Evolutionary conservation across 2,113 vertebrate genomes (phyloP).

Genomic region (Hemibates koningsi): DNA sequence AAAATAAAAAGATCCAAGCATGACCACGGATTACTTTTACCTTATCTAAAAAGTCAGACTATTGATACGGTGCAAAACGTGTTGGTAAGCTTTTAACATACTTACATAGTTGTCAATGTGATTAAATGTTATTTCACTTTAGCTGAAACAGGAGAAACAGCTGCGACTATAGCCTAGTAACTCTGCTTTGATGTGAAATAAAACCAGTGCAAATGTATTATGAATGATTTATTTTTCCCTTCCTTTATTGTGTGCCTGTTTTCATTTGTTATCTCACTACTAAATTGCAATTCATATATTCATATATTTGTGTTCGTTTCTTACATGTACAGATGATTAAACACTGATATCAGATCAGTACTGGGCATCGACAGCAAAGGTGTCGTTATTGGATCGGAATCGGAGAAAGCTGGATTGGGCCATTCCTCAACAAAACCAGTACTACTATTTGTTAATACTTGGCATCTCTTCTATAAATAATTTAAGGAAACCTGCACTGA

Average conservation of each 20-base stretch:
- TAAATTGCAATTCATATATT: neutral
- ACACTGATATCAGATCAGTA: neutral
- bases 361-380: neutral
- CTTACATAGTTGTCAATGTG: neutral
- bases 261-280: neutral
- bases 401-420: neutral
- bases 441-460: neutral
- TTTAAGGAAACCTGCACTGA: neutral
- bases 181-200: neutral
- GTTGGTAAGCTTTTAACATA: neutral
- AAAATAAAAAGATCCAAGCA: neutral
- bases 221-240: neutral
- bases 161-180: neutral
- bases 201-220: neutral
- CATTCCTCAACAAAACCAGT: neutral
- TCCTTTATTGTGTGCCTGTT: neutral
- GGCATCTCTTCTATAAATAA: neutral
- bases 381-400: neutral
- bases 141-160: neutral
- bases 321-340: neutral
- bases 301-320: neutral
- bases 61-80: neutral
- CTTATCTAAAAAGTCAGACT: neutral
- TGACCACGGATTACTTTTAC: neutral
- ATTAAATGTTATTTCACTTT: neutral